Percentiles rank a stretch among this genome's conserved stretches.
Conservation (phyloP, 2,888 invertebrate species). For the Strigamia crassipes region DNA sequence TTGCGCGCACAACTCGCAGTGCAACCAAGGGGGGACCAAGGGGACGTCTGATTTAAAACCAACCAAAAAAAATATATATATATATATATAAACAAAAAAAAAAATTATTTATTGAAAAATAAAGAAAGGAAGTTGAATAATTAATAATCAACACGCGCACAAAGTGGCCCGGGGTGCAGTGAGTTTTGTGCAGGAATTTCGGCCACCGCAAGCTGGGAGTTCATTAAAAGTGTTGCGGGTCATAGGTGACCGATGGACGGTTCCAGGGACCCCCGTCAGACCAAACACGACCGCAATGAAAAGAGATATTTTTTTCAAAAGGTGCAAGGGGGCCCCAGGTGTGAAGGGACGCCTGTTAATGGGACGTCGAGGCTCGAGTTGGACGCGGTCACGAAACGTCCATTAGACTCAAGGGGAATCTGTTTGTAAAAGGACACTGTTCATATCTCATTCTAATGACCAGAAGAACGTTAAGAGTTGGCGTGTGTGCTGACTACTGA, state of each 20-base stretch:
- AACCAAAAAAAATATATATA: not conserved
- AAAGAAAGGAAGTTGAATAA: not conserved
- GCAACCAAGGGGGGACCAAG: not conserved
- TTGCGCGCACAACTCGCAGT: not conserved
- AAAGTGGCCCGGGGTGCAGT: not conserved
- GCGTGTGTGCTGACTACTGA: constrained; percentile 6
- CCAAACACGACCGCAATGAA: constrained; percentile 20
- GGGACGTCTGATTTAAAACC: not conserved
- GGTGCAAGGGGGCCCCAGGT: not conserved
- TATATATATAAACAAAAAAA: not conserved
- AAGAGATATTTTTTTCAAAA: not conserved
- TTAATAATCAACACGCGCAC: constrained; percentile 34
- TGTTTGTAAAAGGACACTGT: constrained; percentile 34
- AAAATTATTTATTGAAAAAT: constrained; percentile 26
- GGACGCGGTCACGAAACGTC: constrained; percentile 24
- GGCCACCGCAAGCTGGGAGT: constrained; percentile 37
- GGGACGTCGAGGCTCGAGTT: not conserved
- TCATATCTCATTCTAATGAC: constrained; percentile 34
- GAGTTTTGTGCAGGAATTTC: not conserved
- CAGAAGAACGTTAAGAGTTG: not conserved
- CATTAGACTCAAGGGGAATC: constrained; percentile 29
- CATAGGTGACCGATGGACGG: not conserved
- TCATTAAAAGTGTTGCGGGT: not conserved
- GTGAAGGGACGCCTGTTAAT: constrained; percentile 19
- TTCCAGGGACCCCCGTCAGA: not conserved